Percentiles rank a stretch among this genome's conserved stretches.
These are phyloP conservation scores for Calliphora vomitoria DNA, from an alignment of 2,888 invertebrate genomes.

Conservation along the genomic window DNA sequence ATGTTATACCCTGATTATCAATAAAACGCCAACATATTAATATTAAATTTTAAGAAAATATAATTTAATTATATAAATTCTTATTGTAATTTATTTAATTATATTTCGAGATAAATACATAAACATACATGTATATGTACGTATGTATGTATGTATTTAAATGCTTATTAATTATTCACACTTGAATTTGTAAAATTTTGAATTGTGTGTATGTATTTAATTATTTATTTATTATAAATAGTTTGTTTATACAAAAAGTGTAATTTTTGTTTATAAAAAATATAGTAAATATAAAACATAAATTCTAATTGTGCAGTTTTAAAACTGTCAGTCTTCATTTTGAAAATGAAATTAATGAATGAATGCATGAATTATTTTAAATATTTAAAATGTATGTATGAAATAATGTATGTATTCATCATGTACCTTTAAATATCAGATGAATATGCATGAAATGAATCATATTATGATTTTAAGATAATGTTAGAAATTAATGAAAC, in stretches of 20 bases:
- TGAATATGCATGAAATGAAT: too few species aligned
- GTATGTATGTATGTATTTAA: conserved; percentile 15
- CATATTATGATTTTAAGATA: too few species aligned
- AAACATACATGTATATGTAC: too few species aligned
- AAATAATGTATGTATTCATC: conserved; percentile 20
- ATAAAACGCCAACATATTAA: not conserved
- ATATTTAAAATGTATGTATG: conserved; percentile 10
- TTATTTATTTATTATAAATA: conserved; percentile 13
- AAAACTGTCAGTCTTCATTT: conserved; percentile 72
- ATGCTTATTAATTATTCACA: conserved; percentile 28
- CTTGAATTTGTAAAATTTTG: conserved; percentile 33
- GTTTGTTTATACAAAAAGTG: conserved; percentile 40
- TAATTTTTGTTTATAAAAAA: conserved; percentile 47
- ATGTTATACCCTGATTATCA: too few species aligned
- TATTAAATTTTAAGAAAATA: conserved; percentile 71
- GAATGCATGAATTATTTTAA: conserved; percentile 13
- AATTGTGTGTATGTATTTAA: conserved; percentile 16
- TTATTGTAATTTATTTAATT: conserved; percentile 30
- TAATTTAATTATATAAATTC: conserved; percentile 64
- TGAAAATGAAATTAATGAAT: conserved; percentile 61
- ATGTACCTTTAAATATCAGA: not conserved
- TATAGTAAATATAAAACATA: conserved; percentile 48
- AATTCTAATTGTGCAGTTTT: conserved; percentile 60
- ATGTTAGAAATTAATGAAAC: too few species aligned
- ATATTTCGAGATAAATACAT: conserved; percentile 11